Conservation (phyloP, 2,888 invertebrate species). For the Chrysina gloriosa region DNA sequence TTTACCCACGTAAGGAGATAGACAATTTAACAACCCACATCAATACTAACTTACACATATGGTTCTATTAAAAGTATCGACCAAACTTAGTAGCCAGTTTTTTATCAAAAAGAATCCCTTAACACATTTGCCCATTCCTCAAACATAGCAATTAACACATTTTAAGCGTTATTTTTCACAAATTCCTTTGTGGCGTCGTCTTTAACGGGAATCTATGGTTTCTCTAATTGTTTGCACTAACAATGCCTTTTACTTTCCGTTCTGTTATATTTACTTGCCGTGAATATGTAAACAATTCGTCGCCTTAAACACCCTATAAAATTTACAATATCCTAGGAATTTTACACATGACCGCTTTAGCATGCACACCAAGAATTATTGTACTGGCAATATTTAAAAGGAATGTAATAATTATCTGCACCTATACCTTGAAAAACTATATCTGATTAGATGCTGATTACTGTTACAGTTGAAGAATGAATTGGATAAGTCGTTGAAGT, state of each 20-base stretch:
- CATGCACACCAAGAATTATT: not conserved
- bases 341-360: not conserved
- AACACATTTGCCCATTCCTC: not conserved
- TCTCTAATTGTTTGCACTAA: conserved; percentile 17
- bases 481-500: not conserved
- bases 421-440: not conserved
- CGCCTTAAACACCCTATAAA: conserved; percentile 26
- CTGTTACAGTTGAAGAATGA: not conserved
- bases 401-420: not conserved
- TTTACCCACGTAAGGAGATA: not conserved
- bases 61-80: not conserved
- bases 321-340: not conserved
- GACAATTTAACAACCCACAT: too few relatives aligned
- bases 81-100: not conserved
- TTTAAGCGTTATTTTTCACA: conserved; percentile 25
- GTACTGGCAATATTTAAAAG: not conserved
- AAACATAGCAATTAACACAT: conserved; percentile 23
- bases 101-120: conserved; percentile 1
- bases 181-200: conserved; percentile 29
- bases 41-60: too few relatives aligned
- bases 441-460: not conserved
- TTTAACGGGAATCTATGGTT: conserved; percentile 18
- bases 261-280: conserved; percentile 8
- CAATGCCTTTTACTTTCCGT: conserved; percentile 26
- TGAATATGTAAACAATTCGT: conserved; percentile 8